Percentiles rank a stretch among this genome's conserved stretches.
Evolutionary conservation across 2,888 invertebrate species (phyloP).

Genomic region (Oscheius sp.): DNA sequence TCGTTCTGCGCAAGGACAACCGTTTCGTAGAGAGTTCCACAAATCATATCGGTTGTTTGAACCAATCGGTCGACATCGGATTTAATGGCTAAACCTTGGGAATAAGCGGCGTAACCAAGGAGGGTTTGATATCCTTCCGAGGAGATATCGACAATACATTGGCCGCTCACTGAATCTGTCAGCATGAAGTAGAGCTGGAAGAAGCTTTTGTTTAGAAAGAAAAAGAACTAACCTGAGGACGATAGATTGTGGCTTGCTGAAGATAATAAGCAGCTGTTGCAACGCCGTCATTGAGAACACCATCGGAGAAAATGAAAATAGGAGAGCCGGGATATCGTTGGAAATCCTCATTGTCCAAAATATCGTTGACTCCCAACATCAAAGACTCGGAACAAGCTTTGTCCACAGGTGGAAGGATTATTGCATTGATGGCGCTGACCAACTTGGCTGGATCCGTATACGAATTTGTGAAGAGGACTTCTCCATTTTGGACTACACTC

Average conservation of each 20-base stretch:
- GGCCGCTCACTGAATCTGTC: slow-evolving; percentile 36
- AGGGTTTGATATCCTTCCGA: slow-evolving; percentile 30
- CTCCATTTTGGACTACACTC: slow-evolving; percentile 47
- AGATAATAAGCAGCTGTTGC: slow-evolving; percentile 34
- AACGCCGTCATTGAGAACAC: slow-evolving; percentile 43
- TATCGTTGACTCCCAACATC: slow-evolving; percentile 37
- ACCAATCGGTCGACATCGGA: slow-evolving; percentile 35
- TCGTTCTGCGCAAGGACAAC: slow-evolving; percentile 50
- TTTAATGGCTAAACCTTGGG: slow-evolving; percentile 42
- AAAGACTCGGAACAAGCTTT: slow-evolving; percentile 50
- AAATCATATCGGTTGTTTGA: slow-evolving; percentile 26
- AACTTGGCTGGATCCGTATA: slow-evolving; percentile 35
- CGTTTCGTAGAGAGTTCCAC: slow-evolving; percentile 32
- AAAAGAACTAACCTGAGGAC: slow-evolving; percentile 31
- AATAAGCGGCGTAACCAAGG: slow-evolving; percentile 34
- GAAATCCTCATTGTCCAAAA: slow-evolving; percentile 32
- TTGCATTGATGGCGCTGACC: slow-evolving; percentile 31
- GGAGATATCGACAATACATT: slow-evolving; percentile 45
- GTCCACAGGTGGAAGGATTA: slow-evolving; percentile 41
- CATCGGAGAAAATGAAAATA: slow-evolving; percentile 56
- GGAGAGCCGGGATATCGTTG: slow-evolving; percentile 52
- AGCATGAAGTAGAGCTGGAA: slow-evolving; percentile 43
- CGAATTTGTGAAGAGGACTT: slow-evolving; percentile 34
- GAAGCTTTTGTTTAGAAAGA: not conserved
- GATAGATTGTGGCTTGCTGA: slow-evolving; percentile 36